Conservation (phyloP, 2,888 invertebrate genomes). For the Caenorhabditis japonica region DNA sequence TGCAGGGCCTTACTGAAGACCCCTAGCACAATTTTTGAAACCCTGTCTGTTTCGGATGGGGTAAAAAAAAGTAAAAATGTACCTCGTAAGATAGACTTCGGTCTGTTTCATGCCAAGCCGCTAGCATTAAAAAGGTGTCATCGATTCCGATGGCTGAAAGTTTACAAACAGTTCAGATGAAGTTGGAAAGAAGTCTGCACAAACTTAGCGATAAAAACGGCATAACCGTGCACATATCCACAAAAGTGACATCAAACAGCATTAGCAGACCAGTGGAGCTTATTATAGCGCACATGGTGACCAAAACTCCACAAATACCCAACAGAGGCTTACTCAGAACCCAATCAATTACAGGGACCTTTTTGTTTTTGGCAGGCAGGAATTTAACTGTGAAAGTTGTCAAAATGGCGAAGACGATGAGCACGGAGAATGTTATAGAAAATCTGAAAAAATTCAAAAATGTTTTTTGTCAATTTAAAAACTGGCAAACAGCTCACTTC, state of each 20-base stretch:
- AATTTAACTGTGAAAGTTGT: conserved; percentile 69
- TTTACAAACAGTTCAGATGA: too few species aligned
- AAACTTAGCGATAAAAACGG: conserved; percentile 95
- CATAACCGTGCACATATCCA: conserved; percentile 92
- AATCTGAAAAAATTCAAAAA: too few species aligned
- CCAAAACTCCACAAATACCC: conserved; percentile 64
- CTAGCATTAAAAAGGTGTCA: conserved; percentile 94
- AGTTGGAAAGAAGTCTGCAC: too few species aligned
- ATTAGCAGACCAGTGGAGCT: conserved; percentile 91
- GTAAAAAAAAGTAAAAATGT: neutral
- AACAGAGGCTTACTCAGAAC: conserved; percentile 85
- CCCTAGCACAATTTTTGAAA: too few species aligned
- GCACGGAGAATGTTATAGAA: conserved; percentile 68
- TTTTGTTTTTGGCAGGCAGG: conserved; percentile 4
- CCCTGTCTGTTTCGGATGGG: too few species aligned
- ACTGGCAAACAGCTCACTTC: conserved; percentile 58
- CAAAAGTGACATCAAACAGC: conserved; percentile 91
- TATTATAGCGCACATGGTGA: conserved; percentile 84
- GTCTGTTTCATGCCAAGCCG: conserved; percentile 91
- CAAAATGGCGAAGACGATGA: conserved; percentile 69
- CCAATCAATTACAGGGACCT: conserved; percentile 86
- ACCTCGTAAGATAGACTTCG: conserved; percentile 79
- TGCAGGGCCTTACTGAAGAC: too few species aligned
- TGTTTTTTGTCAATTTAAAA: too few species aligned
- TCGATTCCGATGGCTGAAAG: conserved; percentile 91